These are phyloP conservation scores for Trissoscelio sp. DNA, from an alignment of 2,888 invertebrate genomes.

Conservation along the genomic window DNA sequence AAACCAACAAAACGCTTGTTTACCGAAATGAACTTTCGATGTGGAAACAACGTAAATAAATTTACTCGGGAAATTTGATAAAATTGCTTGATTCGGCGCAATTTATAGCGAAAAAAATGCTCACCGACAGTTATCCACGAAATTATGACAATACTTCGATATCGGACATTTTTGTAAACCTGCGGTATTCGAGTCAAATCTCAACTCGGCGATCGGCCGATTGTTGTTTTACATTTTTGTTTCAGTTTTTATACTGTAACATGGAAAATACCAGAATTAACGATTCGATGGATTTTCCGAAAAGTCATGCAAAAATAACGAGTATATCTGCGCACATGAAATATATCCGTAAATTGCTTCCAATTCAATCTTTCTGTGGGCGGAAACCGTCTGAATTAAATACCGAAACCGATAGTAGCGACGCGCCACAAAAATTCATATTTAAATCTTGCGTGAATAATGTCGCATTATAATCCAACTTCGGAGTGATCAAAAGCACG, in stretches of 20 bases:
- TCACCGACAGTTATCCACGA: conserved; percentile 4
- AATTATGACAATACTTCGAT: conserved; percentile 12
- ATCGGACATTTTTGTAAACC: conserved; percentile 12
- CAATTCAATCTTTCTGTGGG: conserved; percentile 32
- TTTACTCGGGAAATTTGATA: background rate
- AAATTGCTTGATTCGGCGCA: background rate
- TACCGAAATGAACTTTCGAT: background rate
- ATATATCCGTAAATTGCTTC: conserved; percentile 33
- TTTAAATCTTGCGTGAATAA: conserved; percentile 35
- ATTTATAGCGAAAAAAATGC: conserved; percentile 19
- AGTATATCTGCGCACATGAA: conserved; percentile 5
- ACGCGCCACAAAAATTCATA: conserved; percentile 37
- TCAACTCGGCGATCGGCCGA: background rate
- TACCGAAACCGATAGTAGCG: conserved; percentile 9
- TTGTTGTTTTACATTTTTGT: conserved; percentile 13
- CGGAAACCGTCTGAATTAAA: conserved; percentile 24
- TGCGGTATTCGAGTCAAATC: conserved; percentile 3
- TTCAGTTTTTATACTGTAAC: conserved; percentile 26
- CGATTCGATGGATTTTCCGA: conserved; percentile 23
- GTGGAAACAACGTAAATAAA: background rate
- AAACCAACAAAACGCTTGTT: background rate
- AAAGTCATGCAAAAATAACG: conserved; percentile 46
- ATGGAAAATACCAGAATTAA: conserved; percentile 39
- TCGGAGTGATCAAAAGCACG: conserved; percentile 9
- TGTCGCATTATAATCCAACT: conserved; percentile 35